Conservation (phyloP, 2,797 vertebrate species). For the Sebastiscus tertius region DNA sequence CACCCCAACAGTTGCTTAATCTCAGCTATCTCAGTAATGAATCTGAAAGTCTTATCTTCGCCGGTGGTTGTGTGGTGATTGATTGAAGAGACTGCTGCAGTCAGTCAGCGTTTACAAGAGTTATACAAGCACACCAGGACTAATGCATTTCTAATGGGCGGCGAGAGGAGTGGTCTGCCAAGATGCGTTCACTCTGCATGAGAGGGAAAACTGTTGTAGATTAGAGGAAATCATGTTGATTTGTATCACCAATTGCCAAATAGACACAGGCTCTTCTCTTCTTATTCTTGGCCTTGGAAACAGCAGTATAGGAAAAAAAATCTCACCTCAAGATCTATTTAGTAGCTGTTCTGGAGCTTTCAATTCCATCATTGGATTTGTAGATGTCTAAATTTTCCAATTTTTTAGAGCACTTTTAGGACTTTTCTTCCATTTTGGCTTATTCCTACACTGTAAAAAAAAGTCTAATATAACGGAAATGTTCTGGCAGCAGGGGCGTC, state of each 20-base stretch:
- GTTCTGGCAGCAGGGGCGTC: too few species aligned
- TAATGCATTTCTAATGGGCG: constrained; percentile 39
- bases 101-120: constrained; percentile 38
- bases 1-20: constrained; percentile 23
- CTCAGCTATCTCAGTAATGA: constrained; percentile 21
- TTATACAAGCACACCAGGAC: constrained; percentile 14
- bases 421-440: not conserved
- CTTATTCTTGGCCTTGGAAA: not conserved
- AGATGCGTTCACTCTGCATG: not conserved
- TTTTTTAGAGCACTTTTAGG: not conserved
- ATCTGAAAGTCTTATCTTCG: constrained; percentile 21
- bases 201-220: constrained; percentile 6
- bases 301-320: not conserved
- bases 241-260: not conserved
- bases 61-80: constrained; percentile 22
- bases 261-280: not conserved
- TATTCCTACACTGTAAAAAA: too few species aligned
- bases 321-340: not conserved
- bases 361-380: not conserved
- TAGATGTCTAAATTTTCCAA: too few species aligned
- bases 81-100: constrained; percentile 31
- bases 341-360: not conserved
- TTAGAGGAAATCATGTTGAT: not conserved
- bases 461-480: too few species aligned
- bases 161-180: constrained; percentile 7